Percentiles rank a stretch among this genome's conserved stretches.
Conservation (phyloP, 2,113 vertebrate genomes). For the Saccopteryx bilineata region DNA sequence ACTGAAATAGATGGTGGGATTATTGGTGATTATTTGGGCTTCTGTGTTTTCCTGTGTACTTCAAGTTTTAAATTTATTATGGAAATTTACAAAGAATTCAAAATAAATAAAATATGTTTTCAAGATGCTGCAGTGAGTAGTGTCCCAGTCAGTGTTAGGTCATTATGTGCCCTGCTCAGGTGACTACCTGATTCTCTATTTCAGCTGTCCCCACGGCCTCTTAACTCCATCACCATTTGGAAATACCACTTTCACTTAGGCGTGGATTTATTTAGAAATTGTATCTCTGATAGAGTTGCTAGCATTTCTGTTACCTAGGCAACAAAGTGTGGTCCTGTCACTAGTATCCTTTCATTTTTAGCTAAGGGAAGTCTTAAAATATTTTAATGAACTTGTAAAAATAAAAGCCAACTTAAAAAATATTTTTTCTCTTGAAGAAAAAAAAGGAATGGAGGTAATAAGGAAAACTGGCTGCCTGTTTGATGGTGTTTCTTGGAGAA, state of each 20-base stretch:
- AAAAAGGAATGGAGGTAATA: neutral
- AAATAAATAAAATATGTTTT: neutral
- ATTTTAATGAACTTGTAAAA: constrained; percentile 66
- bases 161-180: neutral
- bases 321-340: constrained; percentile 61
- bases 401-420: constrained; percentile 62
- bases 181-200: neutral
- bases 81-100: neutral
- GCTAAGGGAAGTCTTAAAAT: constrained; percentile 62
- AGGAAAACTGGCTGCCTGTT: neutral
- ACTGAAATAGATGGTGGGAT: neutral
- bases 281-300: constrained; percentile 53
- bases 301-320: constrained; percentile 74
- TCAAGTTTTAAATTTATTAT: neutral
- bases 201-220: neutral
- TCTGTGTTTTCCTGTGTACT: neutral
- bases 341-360: constrained; percentile 71
- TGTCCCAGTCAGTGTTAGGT: neutral
- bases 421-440: constrained; percentile 25
- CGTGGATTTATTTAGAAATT: constrained; percentile 62
- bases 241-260: constrained; percentile 55
- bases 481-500: constrained; percentile 24
- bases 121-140: neutral
- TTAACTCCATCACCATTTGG: constrained; percentile 5
- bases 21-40: neutral